phyloP scores from a whole-genome alignment of 2,797 vertebrate species.

The Enteromius thamalakanensis region DNA sequence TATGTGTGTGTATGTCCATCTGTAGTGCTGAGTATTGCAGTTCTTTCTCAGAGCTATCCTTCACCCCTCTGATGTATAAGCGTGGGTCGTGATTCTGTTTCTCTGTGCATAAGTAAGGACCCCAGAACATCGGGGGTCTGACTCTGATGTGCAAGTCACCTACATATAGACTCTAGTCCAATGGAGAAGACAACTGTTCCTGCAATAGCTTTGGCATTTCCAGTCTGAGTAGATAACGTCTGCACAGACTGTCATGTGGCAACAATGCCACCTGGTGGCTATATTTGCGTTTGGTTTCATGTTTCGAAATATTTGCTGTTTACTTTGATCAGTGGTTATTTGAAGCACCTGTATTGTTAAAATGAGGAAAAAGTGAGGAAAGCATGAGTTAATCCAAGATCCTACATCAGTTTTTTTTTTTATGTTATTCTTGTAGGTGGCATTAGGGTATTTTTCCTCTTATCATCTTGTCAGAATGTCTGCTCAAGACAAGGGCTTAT shows the following conservation, averaged over 20 bases:
- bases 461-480: conserved; percentile 18
- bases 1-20: conserved; percentile 28
- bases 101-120: conserved; percentile 45
- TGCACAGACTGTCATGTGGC: conserved; percentile 34
- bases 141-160: conserved; percentile 71
- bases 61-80: conserved; percentile 67
- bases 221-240: not conserved
- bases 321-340: not conserved
- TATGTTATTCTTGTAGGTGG: no score
- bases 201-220: conserved; percentile 4
- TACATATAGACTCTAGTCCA: conserved; percentile 64
- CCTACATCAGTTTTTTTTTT: not conserved
- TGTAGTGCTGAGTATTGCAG: conserved; percentile 50
- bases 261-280: conserved; percentile 74
- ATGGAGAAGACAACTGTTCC: conserved; percentile 45
- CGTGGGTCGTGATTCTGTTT: conserved; percentile 68
- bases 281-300: not conserved
- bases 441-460: not conserved
- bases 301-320: not conserved
- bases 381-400: not conserved
- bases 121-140: conserved; percentile 44
- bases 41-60: conserved; percentile 39
- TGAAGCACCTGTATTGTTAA: not conserved
- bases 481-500: conserved; percentile 30
- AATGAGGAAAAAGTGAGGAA: not conserved